Percentiles rank a stretch among this genome's conserved stretches.
phyloP scores from a whole-genome alignment of 2,113 vertebrate species.

The rat (Rattus norvegicus) region GRCr8 NC_086025.1:126590001-126590500 shows the following conservation, averaged over 20 bases:
- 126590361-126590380: neutral
- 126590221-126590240: neutral
- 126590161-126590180: neutral
- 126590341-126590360: neutral
- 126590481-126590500: conserved; percentile 51
- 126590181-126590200: neutral
- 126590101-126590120: neutral
- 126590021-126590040: conserved; percentile 8
- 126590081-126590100: neutral
- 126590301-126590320: neutral
- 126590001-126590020: conserved; percentile 14
- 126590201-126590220: neutral
- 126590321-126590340: neutral
- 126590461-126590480: conserved; percentile 56
- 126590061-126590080: conserved; percentile 22
- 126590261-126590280: neutral
- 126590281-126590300: neutral
- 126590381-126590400: neutral
- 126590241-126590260: neutral
- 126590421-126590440: neutral
- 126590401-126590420: neutral
- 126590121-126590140: neutral
- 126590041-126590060: conserved; percentile 36
- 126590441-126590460: conserved; percentile 7
- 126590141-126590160: neutral